Conservation (phyloP, 2,888 invertebrate species). For the Polymixis lichenea region DNA sequence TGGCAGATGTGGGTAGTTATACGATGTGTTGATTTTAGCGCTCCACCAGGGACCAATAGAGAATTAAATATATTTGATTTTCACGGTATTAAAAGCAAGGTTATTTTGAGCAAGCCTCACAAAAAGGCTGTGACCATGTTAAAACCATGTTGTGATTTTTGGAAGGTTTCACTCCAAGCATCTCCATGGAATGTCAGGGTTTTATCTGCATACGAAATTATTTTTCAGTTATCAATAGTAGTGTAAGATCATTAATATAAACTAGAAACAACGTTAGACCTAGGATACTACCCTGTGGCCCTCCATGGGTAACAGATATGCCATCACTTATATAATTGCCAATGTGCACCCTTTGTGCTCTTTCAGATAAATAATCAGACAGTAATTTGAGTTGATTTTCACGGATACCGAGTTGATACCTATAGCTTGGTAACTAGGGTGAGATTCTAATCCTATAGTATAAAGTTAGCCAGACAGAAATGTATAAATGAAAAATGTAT, state of each 20-base stretch:
- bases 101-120: not conserved
- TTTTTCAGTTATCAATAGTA: not conserved
- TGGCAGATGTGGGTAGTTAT: too few species aligned
- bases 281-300: not conserved
- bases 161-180: not conserved
- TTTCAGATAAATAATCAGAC: too few species aligned
- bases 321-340: not conserved
- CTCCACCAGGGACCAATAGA: not conserved
- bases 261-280: not conserved
- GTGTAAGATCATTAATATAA: not conserved
- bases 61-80: not conserved
- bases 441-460: not conserved
- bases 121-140: not conserved
- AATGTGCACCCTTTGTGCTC: not conserved
- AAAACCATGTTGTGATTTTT: not conserved
- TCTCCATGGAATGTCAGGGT: not conserved
- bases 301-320: not conserved
- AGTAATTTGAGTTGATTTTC: too few species aligned
- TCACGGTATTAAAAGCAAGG: not conserved
- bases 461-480: conserved; percentile 10
- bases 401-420: too few species aligned
- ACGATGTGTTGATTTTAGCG: too few species aligned
- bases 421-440: too few species aligned
- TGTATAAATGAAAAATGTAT: conserved; percentile 30
- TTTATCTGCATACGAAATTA: not conserved